phyloP scores from a whole-genome alignment of 2,888 invertebrate genomes.

The Tetragonula carbonaria region DNA sequence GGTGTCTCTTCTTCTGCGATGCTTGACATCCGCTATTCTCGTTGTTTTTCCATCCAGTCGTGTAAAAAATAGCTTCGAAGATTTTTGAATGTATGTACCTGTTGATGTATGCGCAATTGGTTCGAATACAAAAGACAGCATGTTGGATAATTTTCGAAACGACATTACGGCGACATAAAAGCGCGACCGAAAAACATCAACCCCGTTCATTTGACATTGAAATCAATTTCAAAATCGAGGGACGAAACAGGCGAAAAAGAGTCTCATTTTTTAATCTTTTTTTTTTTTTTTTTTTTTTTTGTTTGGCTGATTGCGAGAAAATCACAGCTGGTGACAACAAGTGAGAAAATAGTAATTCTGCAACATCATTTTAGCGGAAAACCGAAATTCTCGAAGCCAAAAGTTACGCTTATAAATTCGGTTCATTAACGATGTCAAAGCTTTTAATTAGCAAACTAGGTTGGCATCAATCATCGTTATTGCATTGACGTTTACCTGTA shows the following conservation, averaged over 20 bases:
- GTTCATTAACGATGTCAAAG: background rate
- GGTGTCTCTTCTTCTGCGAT: slow-evolving; percentile 54
- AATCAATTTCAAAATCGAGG: too few species aligned
- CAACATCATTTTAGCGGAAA: background rate
- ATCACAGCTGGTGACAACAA: background rate
- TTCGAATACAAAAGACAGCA: background rate
- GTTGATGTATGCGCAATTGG: background rate
- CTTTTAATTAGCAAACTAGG: slow-evolving; percentile 41
- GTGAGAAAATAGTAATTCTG: background rate
- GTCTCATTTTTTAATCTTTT: too few species aligned
- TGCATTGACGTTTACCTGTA: slow-evolving; percentile 58
- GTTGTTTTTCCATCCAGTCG: background rate
- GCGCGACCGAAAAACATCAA: too few species aligned
- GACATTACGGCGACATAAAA: too few species aligned
- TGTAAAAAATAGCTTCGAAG: slow-evolving; percentile 13
- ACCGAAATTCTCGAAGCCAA: background rate
- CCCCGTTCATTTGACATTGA: too few species aligned
- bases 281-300: too few species aligned
- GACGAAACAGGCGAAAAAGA: too few species aligned
- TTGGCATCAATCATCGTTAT: slow-evolving; percentile 67
- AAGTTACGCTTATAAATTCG: background rate
- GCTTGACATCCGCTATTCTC: background rate
- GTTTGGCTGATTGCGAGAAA: background rate
- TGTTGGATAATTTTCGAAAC: background rate
- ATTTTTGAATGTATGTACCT: background rate